Percentiles rank a stretch among this genome's conserved stretches.
Conservation (phyloP, 2,888 invertebrate genomes). For the Drosophila anomelani region DNA sequence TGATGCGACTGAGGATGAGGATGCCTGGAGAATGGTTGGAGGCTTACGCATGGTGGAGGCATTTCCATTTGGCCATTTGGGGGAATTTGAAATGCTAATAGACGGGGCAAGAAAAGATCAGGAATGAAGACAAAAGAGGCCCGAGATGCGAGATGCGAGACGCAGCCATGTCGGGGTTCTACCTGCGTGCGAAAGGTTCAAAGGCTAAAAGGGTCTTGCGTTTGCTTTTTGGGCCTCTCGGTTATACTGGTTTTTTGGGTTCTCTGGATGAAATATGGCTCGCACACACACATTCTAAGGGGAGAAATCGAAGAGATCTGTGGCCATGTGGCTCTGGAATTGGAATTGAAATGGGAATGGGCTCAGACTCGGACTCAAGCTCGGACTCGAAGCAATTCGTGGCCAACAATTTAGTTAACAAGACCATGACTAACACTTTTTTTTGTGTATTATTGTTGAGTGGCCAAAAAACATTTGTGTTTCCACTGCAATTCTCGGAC, state of each 20-base stretch:
- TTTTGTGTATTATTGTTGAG: conserved; percentile 50
- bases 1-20: conserved; percentile 9
- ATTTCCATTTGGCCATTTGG: conserved; percentile 63
- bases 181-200: conserved; percentile 70
- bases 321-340: conserved; percentile 20
- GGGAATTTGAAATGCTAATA: conserved; percentile 68
- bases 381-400: conserved; percentile 58
- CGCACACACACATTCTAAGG: conserved; percentile 40
- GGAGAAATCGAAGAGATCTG: conserved; percentile 59
- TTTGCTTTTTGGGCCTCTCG: conserved; percentile 16
- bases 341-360: conserved; percentile 9
- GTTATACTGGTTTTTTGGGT: conserved; percentile 33
- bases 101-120: conserved; percentile 28
- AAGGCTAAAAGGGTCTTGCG: conserved; percentile 76
- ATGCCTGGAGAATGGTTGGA: conserved; percentile 2
- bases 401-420: conserved; percentile 79
- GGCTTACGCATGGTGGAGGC: conserved; percentile 73
- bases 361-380: conserved; percentile 7
- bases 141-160: conserved; percentile 15
- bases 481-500: conserved; percentile 65
- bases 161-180: conserved; percentile 48
- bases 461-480: conserved; percentile 58
- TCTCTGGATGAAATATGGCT: conserved; percentile 57
- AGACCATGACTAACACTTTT: conserved; percentile 81
- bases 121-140: conserved; percentile 64